Conservation (phyloP, 2,113 vertebrate species). For the Leiothrix lutea region DNA sequence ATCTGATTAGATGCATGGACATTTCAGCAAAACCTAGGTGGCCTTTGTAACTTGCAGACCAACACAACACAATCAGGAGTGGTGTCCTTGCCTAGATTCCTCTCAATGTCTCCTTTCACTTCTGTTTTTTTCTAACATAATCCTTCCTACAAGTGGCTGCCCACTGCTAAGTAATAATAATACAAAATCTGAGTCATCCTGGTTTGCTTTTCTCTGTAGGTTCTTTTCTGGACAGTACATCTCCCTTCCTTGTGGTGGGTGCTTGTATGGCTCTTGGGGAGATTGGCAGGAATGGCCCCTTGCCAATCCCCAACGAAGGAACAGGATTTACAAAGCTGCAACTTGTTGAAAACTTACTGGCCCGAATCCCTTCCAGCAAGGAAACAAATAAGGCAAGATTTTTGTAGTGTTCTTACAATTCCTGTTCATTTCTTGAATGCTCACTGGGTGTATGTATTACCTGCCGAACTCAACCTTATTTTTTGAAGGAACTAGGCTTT, state of each 20-base stretch:
- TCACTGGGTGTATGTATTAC: not conserved
- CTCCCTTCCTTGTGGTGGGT: slow-evolving; percentile 84
- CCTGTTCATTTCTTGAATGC: not conserved
- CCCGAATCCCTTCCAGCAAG: slow-evolving; percentile 91
- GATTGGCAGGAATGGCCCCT: slow-evolving; percentile 88
- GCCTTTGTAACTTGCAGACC: not conserved
- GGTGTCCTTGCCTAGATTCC: not conserved
- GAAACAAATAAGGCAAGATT: slow-evolving; percentile 88
- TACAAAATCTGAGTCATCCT: not conserved
- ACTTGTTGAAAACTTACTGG: slow-evolving; percentile 87
- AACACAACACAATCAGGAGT: not conserved
- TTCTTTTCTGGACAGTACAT: slow-evolving; percentile 87
- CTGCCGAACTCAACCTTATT: not conserved
- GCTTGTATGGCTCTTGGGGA: slow-evolving; percentile 92
- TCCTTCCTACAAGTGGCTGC: not conserved
- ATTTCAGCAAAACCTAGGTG: not conserved
- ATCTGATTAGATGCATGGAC: not conserved
- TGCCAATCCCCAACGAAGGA: slow-evolving; percentile 87
- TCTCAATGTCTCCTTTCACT: not conserved
- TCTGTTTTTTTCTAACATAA: not conserved
- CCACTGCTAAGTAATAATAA: not conserved
- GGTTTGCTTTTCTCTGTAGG: slow-evolving; percentile 70
- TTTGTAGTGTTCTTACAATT: not conserved
- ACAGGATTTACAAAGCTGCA: slow-evolving; percentile 89
- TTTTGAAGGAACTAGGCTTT: not conserved